Percentiles rank a stretch among this genome's conserved stretches.
Evolutionary conservation across 2,888 invertebrate species (phyloP).

Genomic region (Drosophila paranaensis): DNA sequence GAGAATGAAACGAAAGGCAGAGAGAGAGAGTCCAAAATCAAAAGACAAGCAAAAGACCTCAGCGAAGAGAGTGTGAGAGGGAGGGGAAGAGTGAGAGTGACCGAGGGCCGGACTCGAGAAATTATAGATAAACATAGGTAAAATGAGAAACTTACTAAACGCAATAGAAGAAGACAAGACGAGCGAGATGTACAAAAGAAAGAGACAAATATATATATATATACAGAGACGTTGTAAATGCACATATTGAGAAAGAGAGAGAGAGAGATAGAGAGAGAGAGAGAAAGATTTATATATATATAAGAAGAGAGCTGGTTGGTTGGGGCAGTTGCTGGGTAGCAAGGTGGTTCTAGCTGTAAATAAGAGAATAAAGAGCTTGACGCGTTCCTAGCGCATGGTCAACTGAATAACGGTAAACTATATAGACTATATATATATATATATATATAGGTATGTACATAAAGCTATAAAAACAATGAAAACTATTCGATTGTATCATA

Average conservation of each 20-base stretch:
- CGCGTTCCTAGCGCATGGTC: slow-evolving; percentile 33
- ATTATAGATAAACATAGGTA: slow-evolving; percentile 21
- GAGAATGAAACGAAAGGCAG: slow-evolving; percentile 19
- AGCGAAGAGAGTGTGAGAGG: background rate
- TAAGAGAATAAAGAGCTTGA: slow-evolving; percentile 38
- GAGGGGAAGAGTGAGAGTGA: background rate
- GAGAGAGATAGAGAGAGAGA: slow-evolving; percentile 15
- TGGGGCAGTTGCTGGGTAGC: slow-evolving; percentile 9
- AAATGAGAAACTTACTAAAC: slow-evolving; percentile 53
- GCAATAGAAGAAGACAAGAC: slow-evolving; percentile 39
- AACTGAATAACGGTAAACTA: slow-evolving; percentile 11
- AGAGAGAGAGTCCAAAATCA: background rate
- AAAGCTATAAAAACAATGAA: background rate
- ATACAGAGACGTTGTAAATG: background rate
- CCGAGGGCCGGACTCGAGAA: slow-evolving; percentile 11
- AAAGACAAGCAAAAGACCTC: slow-evolving; percentile 6
- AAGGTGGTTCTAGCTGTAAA: slow-evolving; percentile 30
- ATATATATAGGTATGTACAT: slow-evolving; percentile 22
- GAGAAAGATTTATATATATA: slow-evolving; percentile 9
- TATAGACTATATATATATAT: slow-evolving; percentile 21
- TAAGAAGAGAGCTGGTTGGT: slow-evolving; percentile 4
- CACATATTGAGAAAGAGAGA: background rate
- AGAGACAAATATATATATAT: slow-evolving; percentile 25
- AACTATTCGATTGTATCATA: slow-evolving; percentile 52
- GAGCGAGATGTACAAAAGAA: slow-evolving; percentile 38